Base-by-base conservation (phyloP, 2,113 vertebrate species). In the Panthera tigris region DNA sequence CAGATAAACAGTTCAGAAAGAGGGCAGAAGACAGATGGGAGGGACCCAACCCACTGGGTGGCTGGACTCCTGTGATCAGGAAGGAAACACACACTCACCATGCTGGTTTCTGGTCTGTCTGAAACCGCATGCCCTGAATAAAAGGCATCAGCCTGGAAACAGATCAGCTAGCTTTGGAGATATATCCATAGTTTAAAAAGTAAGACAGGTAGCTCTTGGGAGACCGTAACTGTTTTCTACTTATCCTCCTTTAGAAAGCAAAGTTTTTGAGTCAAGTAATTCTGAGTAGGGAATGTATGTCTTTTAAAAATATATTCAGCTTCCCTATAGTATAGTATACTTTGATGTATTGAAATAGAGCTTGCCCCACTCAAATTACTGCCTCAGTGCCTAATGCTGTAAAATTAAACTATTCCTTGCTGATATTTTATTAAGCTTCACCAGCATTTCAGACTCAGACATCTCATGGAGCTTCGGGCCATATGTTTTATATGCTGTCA, bases 401-500 rank as follows among this genome's bases (percentile, higher is more conserved):
- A 97, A 98, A 98, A 97, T 97, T 97, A 96, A 98, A 98, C 97
- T 97, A 69, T 97, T 98, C 98, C 90, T 97, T 25, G 18, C 86
- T 83, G 81, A 71, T 96, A 84, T 92, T 98, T 97, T 95, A 94
- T 97, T 95, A 98, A 97, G 90, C 86, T 86, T 87, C 71, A 90
- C 92, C 80, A 95, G 69, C 41, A 45, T 97, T 96, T 98, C 86
- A 96, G 76, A 94, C 3, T 1, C 74, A 97, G 95, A 96, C 78
- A 97, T 95, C 95, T 94, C 94, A 80, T 61, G 89, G 95, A 94
- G 80, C 79, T 97, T 97, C 7, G 1, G 92, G 90, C 95, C 92
- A 11, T 95, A 52, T 94, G 94, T 95, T 98, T 97, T 97, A 94
- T 95, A 78, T 66, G 84, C 96, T 89, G 55, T 96, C 80, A 48